Conservation (phyloP, 2,888 invertebrate genomes). For the Synanthedon myopaeformis region DNA sequence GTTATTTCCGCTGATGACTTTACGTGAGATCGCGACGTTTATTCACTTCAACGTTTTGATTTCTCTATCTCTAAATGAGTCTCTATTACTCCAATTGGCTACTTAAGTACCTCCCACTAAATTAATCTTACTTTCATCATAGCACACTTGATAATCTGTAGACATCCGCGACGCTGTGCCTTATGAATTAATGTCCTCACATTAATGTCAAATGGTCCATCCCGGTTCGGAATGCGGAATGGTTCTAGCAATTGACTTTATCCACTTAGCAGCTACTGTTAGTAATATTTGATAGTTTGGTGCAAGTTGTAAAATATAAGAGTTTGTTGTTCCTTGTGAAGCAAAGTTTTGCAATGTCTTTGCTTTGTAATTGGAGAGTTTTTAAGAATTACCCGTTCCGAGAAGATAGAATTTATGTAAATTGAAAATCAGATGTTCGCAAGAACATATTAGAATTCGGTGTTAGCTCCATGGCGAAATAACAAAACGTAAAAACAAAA, state of each 20-base stretch:
- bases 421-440: too few relatives aligned
- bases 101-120: slow-evolving; percentile 6
- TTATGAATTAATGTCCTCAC: slow-evolving; percentile 48
- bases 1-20: too few relatives aligned
- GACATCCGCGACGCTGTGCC: slow-evolving; percentile 13
- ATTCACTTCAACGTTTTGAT: too few relatives aligned
- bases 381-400: too few relatives aligned
- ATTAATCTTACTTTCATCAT: slow-evolving; percentile 8
- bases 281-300: slow-evolving; percentile 11
- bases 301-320: neutral
- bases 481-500: too few relatives aligned
- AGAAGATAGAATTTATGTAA: too few relatives aligned
- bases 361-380: too few relatives aligned
- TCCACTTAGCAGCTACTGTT: slow-evolving; percentile 59
- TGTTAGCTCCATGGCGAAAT: too few relatives aligned
- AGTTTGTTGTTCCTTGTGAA: too few relatives aligned
- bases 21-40: too few relatives aligned
- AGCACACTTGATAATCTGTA: slow-evolving; percentile 11
- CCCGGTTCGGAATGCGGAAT: slow-evolving; percentile 60
- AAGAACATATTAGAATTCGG: too few relatives aligned
- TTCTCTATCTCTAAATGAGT: neutral
- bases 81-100: neutral
- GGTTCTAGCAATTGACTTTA: slow-evolving; percentile 55
- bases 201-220: slow-evolving; percentile 50
- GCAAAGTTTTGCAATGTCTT: too few relatives aligned